These are phyloP conservation scores for Ficedula albicollis DNA, from an alignment of 2,797 vertebrate species.

Conservation along the genomic window DNA sequence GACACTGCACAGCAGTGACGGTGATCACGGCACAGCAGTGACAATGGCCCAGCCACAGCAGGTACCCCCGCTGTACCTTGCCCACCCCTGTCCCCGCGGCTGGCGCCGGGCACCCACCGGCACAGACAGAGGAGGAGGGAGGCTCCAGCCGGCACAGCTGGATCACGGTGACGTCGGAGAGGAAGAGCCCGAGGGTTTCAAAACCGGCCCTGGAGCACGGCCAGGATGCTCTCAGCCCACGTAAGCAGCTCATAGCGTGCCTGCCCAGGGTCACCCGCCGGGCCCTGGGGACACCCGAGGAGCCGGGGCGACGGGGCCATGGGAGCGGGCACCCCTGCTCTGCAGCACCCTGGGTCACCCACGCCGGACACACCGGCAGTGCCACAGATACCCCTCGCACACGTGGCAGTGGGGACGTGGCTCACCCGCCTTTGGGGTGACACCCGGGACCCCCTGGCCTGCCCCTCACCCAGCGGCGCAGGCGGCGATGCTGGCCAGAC, in stretches of 20 bases:
- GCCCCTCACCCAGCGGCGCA: rapidly evolving
- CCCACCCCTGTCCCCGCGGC: conserved; percentile 37
- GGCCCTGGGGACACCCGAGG: not conserved
- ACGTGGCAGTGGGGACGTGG: rapidly evolving
- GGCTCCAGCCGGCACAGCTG: conserved; percentile 8
- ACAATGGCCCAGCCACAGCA: not conserved
- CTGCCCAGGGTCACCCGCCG: not conserved
- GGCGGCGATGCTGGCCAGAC: not conserved
- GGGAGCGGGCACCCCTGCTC: not conserved
- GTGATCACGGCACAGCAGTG: rapidly evolving
- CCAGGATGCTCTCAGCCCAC: conserved; percentile 43
- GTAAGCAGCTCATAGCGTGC: conserved; percentile 27
- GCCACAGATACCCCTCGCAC: not conserved
- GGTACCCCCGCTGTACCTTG: not conserved
- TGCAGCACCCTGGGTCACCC: not conserved
- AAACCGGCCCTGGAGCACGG: not conserved
- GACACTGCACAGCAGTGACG: too few species aligned
- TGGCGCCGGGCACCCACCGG: conserved; percentile 63
- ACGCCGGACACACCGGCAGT: rapidly evolving
- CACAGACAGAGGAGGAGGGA: conserved; percentile 57
- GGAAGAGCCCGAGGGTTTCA: conserved; percentile 32
- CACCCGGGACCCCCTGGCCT: not conserved
- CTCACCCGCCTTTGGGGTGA: not conserved
- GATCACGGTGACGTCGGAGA: conserved; percentile 12
- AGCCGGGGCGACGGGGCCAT: not conserved